phyloP scores from a whole-genome alignment of 2,113 vertebrate species.

The Calcarius ornatus region DNA sequence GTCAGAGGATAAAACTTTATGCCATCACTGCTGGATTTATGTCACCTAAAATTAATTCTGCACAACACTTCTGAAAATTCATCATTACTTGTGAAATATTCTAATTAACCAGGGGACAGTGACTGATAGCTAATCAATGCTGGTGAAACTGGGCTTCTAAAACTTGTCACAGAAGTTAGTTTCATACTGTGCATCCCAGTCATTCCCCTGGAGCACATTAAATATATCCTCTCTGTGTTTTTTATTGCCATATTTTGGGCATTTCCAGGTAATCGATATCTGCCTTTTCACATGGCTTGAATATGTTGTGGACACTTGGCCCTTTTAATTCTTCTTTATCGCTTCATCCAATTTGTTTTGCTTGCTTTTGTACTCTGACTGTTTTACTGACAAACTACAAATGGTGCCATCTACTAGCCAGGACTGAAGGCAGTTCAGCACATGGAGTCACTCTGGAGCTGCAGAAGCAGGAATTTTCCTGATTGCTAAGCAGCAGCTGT shows the following conservation, averaged over 20 bases:
- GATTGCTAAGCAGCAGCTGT: not conserved
- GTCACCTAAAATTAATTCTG: not conserved
- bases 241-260: not conserved
- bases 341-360: not conserved
- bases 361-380: not conserved
- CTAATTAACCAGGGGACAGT: not conserved
- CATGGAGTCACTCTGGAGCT: not conserved
- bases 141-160: not conserved
- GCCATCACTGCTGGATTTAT: not conserved
- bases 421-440: not conserved
- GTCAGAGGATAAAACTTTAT: not conserved
- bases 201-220: not conserved
- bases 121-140: not conserved
- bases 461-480: not conserved
- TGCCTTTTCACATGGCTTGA: not conserved
- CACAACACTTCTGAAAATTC: not conserved
- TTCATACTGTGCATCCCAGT: not conserved
- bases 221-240: not conserved
- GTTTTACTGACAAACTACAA: not conserved
- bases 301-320: accelerated
- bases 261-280: not conserved
- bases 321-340: not conserved
- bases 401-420: accelerated
- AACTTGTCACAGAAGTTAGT: not conserved
- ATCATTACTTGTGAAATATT: not conserved